Conservation (phyloP, 2,113 vertebrate species). For the Ornithorhynchus anatinus region DNA sequence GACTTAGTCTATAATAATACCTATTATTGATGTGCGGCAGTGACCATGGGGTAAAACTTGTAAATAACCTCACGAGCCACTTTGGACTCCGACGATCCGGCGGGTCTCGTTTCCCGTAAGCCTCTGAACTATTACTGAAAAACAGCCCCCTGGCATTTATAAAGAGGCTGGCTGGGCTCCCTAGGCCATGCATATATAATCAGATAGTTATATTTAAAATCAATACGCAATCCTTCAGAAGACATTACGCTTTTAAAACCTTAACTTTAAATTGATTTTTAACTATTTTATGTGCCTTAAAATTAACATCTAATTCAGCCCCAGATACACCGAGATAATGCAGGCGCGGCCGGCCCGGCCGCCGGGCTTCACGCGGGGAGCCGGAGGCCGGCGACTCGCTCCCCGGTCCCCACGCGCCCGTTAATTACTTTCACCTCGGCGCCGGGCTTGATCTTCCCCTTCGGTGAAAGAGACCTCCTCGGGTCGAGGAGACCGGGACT, state of each 20-base stretch:
- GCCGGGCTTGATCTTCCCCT: no score
- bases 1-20: slow-evolving; percentile 74
- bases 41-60: slow-evolving; percentile 80
- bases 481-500: no score
- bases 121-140: slow-evolving; percentile 82
- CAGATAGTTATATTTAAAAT: slow-evolving; percentile 86
- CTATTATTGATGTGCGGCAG: slow-evolving; percentile 75
- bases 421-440: no score
- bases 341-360: no score
- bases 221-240: slow-evolving; percentile 83
- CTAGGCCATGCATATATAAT: slow-evolving; percentile 81
- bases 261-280: slow-evolving; percentile 85
- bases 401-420: no score
- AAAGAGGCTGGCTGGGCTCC: slow-evolving; percentile 84
- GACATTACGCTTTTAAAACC: slow-evolving; percentile 82
- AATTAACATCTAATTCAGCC: slow-evolving; percentile 78
- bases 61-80: slow-evolving; percentile 82
- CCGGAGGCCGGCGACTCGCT: no score
- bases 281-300: slow-evolving; percentile 81
- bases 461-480: no score
- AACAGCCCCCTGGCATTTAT: slow-evolving; percentile 82
- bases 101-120: slow-evolving; percentile 79
- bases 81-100: slow-evolving; percentile 72
- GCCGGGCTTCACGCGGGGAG: no score
- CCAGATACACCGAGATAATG: slow-evolving; percentile 66